Conservation (phyloP, 2,113 vertebrate species). For the Cyprinodon brontotheroides region DNA sequence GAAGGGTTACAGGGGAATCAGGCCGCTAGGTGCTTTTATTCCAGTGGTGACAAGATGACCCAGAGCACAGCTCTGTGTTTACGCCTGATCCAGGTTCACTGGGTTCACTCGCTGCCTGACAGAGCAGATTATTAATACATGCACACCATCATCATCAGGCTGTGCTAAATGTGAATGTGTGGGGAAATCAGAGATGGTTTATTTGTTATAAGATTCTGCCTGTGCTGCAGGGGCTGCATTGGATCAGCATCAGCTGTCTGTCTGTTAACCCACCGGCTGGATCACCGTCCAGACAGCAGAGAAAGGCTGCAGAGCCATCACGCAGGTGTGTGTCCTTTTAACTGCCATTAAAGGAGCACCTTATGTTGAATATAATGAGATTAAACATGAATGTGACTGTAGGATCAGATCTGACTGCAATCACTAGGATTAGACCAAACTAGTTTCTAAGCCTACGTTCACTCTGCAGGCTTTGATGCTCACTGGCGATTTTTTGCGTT, state of each 20-base stretch:
- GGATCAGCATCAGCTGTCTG: conserved; percentile 18
- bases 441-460: too few species aligned
- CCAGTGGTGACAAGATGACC: conserved; percentile 39
- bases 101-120: conserved; percentile 38
- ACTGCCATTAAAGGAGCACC: too few species aligned
- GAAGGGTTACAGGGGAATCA: conserved; percentile 40
- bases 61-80: conserved; percentile 20
- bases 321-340: too few species aligned
- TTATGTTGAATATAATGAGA: too few species aligned
- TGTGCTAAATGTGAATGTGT: conserved; percentile 24
- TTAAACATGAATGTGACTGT: too few species aligned
- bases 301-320: background rate
- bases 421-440: too few species aligned
- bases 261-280: conserved; percentile 27
- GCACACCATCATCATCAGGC: conserved; percentile 38
- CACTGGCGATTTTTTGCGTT: too few species aligned
- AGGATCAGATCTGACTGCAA: too few species aligned
- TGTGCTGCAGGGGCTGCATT: conserved; percentile 41
- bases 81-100: conserved; percentile 17
- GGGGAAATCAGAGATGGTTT: conserved; percentile 32
- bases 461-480: too few species aligned
- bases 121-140: conserved; percentile 55
- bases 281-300: conserved; percentile 36
- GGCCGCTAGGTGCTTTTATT: conserved; percentile 25
- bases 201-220: conserved; percentile 41